Base-by-base conservation (phyloP, 2,797 vertebrate genomes). In the Coregonus sp. region DNA sequence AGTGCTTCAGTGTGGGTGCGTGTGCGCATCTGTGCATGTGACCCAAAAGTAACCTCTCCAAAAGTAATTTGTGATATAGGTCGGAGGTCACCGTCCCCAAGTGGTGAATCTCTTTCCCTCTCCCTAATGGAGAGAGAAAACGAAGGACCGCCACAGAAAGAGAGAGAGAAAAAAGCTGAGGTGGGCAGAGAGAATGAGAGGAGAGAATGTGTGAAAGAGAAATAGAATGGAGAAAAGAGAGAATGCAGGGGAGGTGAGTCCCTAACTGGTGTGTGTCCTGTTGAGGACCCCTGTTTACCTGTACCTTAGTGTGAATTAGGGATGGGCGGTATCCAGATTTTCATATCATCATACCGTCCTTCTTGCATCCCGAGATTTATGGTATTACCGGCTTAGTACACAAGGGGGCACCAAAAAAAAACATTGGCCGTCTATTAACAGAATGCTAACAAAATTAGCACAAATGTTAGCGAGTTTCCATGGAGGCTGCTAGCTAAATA, bases 171-270 rank as follows among this genome's bases (percentile, higher is more conserved):
- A 40, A 35, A 70, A 18, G n/a, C 37, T n/a, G 15, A 40, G 56
- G 14, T 12, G 12, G n/a, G 35, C n/a, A 15, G 61, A n/a, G 40
- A 40, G 40, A 40, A 37, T 61, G 33, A 65, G 59, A 37, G 72
- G 37, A 59, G 59, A 59, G 15, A 54, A 54, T n/a, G 20, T 9
- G 33, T 18, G 72, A 40, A 6, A 15, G 35, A 59, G 54, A 25
- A 54, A 63, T 56, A 37, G 72, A 63, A 75, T 29, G 31, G 61
- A 66, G n/a, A 65, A 67, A 33, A 47, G 37, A 66, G 72, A 59
- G 73, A 66, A 51, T 50, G 59, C 31, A 37, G n/a, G 40, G 16
- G 25, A 16, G 33, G 20, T 11, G 14, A 33, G 25, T 35, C 4
- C 29, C 25, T 14, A 29, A 16, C 69, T 51, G 69, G n/a, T 29